Base-by-base conservation (phyloP, 2,888 invertebrate genomes). In the Prenolepis imparis region DNA sequence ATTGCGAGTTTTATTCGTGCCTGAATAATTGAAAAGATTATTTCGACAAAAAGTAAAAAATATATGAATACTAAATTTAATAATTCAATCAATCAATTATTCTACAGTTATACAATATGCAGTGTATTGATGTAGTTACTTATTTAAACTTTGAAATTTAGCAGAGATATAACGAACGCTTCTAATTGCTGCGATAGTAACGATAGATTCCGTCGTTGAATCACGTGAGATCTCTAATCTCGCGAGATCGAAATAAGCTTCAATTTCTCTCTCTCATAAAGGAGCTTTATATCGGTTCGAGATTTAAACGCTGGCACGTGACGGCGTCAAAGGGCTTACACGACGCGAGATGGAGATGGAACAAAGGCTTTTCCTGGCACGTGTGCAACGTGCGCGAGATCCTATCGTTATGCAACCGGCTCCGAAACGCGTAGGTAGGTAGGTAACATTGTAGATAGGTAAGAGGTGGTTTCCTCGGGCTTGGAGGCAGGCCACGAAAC, bases 341-440 rank as follows among this genome's bases (percentile, higher is more conserved):
- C 73, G 75, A 32, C 75, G 82, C 24, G 66, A 57, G 57, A 52
- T 83, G 48, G 41, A 73, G 77, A 75, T 66, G 84, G 82, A 74
- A 87, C 88, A 89, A 89, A 86, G 84, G 44, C 70, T 74, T 82
- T 55, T 81, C 83, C 81, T 63, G 85, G 82, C 88, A 85, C 89
- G 89, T 85, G 89, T 82, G 80, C 82, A n/a, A 52, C 70, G 41
- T 36, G 66, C 44, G 52, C 77, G 24, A 84, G 88, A 88, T 88
- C 83, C 67, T 82, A 88, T 88, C 88, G 78, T 80, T 82, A 82
- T 73, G 83, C 80, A 72, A 81, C 73, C 67, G 84, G 41, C 32
- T 57, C 55, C 21, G 57, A 41, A 44, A 55, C 68, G 63, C 57
- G 64, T 59, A 61, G 59, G 41, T 59, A n/a, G 39, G 57, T 48